Base-by-base conservation (phyloP, 2,888 invertebrate species). In the Nysson spinosus region DNA sequence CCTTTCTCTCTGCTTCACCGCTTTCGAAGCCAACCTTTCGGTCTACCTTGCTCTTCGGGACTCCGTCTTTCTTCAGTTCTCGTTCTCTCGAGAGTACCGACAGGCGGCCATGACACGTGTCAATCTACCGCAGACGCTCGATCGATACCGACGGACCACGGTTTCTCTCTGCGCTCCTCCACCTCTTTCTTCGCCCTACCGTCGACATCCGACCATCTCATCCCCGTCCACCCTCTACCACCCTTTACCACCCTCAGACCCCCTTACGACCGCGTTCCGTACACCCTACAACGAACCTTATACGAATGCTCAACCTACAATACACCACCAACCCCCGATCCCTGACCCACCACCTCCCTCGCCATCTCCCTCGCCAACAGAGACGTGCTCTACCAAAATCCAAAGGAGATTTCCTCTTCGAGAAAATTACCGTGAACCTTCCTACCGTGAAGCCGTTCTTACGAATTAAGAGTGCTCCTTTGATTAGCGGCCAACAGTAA, bases 81-180 rank as follows among this genome's bases (percentile, higher is more conserved):
- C 73, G 68, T 72, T 70, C 78, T 65, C 68, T 64, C 65, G n/a
- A n/a, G 64, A 66, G 69, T 72, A 75, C 72, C 75, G 73, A 69
- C 80, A 83, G 84, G 85, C 86, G 82, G 86, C 86, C 86, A 86
- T 87, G 86, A 86, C 86, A 87, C 86, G 86, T 86, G 86, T 87
- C 86, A 86, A 86, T 87, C 86, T 86, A 85, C 86, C 85, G 84
- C 86, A 86, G 85, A 86, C 85, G 83, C 83, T 80, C 82, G 86
- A 86, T 86, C 86, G 86, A 86, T 86, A 85, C 86, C 82, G 81
- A 85, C 85, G 84, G 85, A 85, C 85, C 81, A 80, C 77, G 80
- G 73, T 77, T 80, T 78, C 78, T 72, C 75, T 69, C 77, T 73
- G 54, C 69, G 54, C 72, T 75, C 63, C 74, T 64, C 76, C 74